These are phyloP conservation scores for Phymatocera aterrima DNA, from an alignment of 2,888 invertebrate genomes.

Conservation along the genomic window DNA sequence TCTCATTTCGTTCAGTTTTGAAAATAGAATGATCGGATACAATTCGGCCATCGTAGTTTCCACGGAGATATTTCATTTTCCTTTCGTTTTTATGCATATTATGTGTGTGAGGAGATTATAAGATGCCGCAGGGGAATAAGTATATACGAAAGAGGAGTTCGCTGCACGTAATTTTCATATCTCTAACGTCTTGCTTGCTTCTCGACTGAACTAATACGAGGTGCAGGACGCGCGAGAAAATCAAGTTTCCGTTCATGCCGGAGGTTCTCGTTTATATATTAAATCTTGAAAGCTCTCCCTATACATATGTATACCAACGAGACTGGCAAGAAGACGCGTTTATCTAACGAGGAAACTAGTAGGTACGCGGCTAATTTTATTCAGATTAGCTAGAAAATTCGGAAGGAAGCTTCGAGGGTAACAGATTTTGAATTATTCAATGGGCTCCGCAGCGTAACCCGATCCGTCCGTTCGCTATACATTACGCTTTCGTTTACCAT, in stretches of 20 bases:
- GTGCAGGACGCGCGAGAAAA: background rate
- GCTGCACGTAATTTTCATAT: background rate
- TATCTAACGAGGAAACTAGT: background rate
- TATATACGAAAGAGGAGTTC: background rate
- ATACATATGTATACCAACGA: background rate
- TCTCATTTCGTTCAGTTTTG: too few relatives aligned
- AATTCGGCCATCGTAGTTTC: background rate
- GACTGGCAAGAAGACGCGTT: background rate
- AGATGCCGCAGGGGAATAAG: background rate
- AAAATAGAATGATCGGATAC: background rate
- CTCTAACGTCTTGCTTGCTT: background rate
- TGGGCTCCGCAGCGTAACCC: background rate
- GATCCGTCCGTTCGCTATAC: background rate
- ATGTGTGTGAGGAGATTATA: background rate
- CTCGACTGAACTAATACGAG: background rate
- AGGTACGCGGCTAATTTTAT: background rate
- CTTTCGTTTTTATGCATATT: too few relatives aligned
- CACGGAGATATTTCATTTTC: background rate
- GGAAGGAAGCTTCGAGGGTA: background rate
- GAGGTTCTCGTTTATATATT: background rate
- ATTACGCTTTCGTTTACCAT: background rate
- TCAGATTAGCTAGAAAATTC: background rate
- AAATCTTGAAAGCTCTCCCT: background rate
- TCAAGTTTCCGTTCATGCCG: slow-evolving; percentile 4
- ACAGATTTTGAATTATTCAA: slow-evolving; percentile 28